Evolutionary conservation across 23 tunicate genomes (phyloP), one percentile per base, ranked within the genome.

Genomic region (Aplidium turbinatum): DNA sequence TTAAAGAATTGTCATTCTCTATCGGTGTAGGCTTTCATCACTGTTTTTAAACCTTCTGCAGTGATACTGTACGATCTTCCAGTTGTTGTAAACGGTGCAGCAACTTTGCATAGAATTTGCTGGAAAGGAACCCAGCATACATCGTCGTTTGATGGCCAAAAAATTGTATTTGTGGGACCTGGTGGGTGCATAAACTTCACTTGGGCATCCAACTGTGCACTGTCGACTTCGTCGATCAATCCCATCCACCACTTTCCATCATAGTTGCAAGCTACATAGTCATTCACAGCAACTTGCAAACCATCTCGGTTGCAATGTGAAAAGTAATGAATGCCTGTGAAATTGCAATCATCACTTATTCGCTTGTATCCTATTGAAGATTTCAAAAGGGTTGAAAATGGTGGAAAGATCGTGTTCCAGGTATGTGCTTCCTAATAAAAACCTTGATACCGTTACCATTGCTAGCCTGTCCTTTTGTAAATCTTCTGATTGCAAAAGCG

Each of bases 261-360:
- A 62, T 62, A 62, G 9, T 62, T 62, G 38, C 36, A 62, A 62
- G 68, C 68, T 24, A 26, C 22, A 62, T 62, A 62, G 38, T 62
- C 68, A 62, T 62, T 62, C 7, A 5, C 68, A 62, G 68, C 68
- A 62, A 62, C 68, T 62, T 62, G 35, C 38, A 62, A 62, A 7
- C 30, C 38, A 6, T 62, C 68, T 62, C 36, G 7, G 38, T 30
- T 62, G 22, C 22, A 6, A 30, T 62, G 68, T 26, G 38, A 62
- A 62, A 62, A 62, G 68, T 62, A 5, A 62, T 62, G 22, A 62
- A 62, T 29, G 38, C 68, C 68, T 62, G 68, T 6, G 22, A 62
- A 62, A 7, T 26, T 29, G 38, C 30, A 4, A 30, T 62, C 68
- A 11, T 62, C 38, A 30, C 68, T 55, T 18, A 22, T 55, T 55